A percentile compares a stretch with the other conserved stretches of the same genome.
Conservation (phyloP, 1,140 invertebrate genomes). For the Lamellibrachia luymesi region DNA sequence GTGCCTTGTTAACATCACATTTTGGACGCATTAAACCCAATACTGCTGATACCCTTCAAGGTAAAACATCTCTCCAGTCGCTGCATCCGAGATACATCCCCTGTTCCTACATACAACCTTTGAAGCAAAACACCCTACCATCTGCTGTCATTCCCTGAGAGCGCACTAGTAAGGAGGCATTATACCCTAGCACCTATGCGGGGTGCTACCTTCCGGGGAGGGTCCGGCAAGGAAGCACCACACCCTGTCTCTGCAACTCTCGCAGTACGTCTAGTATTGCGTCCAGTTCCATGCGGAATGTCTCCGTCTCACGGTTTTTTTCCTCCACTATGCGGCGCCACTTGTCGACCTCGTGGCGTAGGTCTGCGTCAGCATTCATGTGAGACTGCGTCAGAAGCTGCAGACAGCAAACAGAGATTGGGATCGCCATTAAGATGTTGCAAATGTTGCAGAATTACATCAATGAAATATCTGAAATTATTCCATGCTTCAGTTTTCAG, state of each 20-base stretch:
- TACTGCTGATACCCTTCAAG: not conserved
- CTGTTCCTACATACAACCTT: too few species aligned
- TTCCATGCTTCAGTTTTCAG: not conserved
- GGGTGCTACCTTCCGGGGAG: not conserved
- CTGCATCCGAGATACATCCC: too few species aligned
- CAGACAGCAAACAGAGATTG: not conserved
- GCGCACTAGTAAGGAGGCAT: not conserved
- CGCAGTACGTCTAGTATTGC: constrained; percentile 51
- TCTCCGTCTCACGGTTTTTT: constrained; percentile 52
- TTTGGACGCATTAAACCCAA: not conserved
- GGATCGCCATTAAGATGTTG: not conserved
- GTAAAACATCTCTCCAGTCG: too few species aligned
- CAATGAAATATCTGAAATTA: not conserved
- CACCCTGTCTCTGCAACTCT: constrained; percentile 50
- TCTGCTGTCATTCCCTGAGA: not conserved
- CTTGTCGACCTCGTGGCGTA: constrained; percentile 44
- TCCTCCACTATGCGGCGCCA: constrained; percentile 49
- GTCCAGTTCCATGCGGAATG: constrained; percentile 52
- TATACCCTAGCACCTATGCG: not conserved
- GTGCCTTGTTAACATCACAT: not conserved
- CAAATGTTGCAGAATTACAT: not conserved
- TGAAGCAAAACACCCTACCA: not conserved
- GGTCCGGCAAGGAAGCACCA: constrained; percentile 27
- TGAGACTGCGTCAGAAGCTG: not conserved
- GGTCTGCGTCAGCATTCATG: constrained; percentile 25